These are phyloP conservation scores for Heliconius hewitsoni DNA, from an alignment of 1,140 invertebrate species.

Conservation along the genomic window DNA sequence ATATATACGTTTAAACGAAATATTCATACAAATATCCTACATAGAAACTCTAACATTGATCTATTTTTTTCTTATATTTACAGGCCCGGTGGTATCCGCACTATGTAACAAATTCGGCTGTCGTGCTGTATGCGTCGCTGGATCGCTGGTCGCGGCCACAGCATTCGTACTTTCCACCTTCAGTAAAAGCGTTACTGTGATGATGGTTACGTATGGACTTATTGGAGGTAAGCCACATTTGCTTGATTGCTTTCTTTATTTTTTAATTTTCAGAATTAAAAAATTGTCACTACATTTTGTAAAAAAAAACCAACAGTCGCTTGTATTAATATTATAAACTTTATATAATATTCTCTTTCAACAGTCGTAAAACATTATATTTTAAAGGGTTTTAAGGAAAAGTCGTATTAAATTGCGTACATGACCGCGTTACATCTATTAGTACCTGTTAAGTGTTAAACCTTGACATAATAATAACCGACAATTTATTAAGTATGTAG, in stretches of 20 bases:
- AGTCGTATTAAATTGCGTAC: conserved; percentile 14
- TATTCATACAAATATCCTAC: background rate
- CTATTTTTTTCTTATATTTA: background rate
- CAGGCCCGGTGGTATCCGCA: conserved; percentile 96
- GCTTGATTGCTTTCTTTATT: too few relatives aligned
- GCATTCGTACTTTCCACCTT: conserved; percentile 96
- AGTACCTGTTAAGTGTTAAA: background rate
- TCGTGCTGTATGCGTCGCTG: conserved; percentile 94
- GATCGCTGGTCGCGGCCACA: conserved; percentile 90
- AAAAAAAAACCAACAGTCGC: too few relatives aligned
- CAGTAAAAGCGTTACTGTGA: conserved; percentile 91
- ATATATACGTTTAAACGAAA: background rate
- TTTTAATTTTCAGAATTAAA: too few relatives aligned
- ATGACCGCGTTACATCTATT: conserved; percentile 27
- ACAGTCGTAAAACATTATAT: background rate
- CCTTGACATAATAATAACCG: conserved; percentile 26
- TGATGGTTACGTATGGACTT: conserved; percentile 97
- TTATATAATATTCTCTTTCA: background rate
- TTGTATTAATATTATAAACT: too few relatives aligned
- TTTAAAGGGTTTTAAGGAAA: conserved; percentile 14
- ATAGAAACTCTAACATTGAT: background rate
- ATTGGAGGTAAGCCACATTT: conserved; percentile 88
- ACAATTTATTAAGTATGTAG: conserved; percentile 1
- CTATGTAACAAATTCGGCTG: conserved; percentile 98
- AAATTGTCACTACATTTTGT: too few relatives aligned